Conservation (phyloP, 2,113 vertebrate genomes). For the Puffinus mauretanicus region DNA sequence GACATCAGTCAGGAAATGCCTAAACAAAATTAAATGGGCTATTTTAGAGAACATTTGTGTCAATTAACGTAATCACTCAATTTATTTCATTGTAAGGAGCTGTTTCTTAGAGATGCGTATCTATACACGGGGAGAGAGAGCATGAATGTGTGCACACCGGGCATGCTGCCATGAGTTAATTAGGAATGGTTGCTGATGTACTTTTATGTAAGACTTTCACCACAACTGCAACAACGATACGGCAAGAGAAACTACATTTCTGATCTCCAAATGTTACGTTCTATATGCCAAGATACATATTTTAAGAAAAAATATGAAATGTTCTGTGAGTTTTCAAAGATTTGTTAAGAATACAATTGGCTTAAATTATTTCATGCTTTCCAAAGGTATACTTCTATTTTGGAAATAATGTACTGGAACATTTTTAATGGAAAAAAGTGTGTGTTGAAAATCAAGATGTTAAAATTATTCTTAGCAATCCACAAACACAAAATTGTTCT, state of each 20-base stretch:
- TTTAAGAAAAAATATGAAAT: background rate
- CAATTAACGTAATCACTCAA: slow-evolving; percentile 47
- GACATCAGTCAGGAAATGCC: slow-evolving; percentile 19
- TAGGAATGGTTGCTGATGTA: background rate
- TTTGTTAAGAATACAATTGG: background rate
- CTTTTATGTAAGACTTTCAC: background rate
- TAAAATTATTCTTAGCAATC: background rate
- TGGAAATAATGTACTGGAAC: background rate
- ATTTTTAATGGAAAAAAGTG: background rate
- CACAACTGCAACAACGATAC: background rate
- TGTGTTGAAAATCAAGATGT: background rate
- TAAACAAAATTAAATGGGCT: slow-evolving; percentile 50
- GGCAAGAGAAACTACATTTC: background rate
- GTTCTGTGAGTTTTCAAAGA: background rate
- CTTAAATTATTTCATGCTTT: background rate
- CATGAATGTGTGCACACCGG: background rate
- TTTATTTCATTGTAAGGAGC: slow-evolving; percentile 43
- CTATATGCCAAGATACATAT: background rate
- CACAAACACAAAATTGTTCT: background rate
- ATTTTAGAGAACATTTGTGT: slow-evolving; percentile 28
- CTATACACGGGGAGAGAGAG: background rate
- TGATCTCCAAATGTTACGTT: background rate
- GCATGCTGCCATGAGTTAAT: slow-evolving; percentile 44
- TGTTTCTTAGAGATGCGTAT: slow-evolving; percentile 44
- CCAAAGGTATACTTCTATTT: background rate